Evolutionary conservation across 2,113 vertebrate species (phyloP).

Genomic region (Eleginops maclovinus): DNA sequence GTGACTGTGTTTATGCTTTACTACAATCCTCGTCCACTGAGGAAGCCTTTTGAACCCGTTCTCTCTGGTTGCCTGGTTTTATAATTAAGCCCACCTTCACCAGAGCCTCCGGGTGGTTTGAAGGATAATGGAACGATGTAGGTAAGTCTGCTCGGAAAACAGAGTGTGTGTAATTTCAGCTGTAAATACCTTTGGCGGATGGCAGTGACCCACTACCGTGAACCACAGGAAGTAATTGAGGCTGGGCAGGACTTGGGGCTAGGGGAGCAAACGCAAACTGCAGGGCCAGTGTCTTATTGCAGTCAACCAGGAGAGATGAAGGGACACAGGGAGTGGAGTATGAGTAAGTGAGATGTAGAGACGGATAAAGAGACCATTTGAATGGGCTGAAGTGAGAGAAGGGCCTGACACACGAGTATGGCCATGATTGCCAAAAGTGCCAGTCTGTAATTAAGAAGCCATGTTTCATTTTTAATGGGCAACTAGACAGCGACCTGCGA

Average conservation of each 20-base stretch:
- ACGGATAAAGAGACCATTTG: constrained; percentile 51
- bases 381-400: constrained; percentile 27
- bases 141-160: constrained; percentile 38
- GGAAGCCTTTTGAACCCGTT: constrained; percentile 15
- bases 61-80: constrained; percentile 44
- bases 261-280: constrained; percentile 72
- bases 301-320: constrained; percentile 69
- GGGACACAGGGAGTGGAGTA: constrained; percentile 47
- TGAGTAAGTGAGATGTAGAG: constrained; percentile 60
- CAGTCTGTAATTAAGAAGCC: constrained; percentile 80
- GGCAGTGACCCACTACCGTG: constrained; percentile 72
- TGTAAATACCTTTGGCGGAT: constrained; percentile 73
- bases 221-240: constrained; percentile 74
- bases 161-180: constrained; percentile 76
- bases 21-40: neutral
- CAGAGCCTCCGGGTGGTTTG: constrained; percentile 24
- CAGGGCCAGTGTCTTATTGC: constrained; percentile 76
- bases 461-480: constrained; percentile 80
- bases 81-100: constrained; percentile 60
- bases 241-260: constrained; percentile 54
- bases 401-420: constrained; percentile 52
- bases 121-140: constrained; percentile 42
- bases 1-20: constrained; percentile 23
- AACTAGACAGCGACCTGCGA: constrained; percentile 65
- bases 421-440: constrained; percentile 57